Evolutionary conservation across 1,140 invertebrate species (phyloP), one percentile per base, ranked within the genome.

Genomic region (Frieseomelitta varia): DNA sequence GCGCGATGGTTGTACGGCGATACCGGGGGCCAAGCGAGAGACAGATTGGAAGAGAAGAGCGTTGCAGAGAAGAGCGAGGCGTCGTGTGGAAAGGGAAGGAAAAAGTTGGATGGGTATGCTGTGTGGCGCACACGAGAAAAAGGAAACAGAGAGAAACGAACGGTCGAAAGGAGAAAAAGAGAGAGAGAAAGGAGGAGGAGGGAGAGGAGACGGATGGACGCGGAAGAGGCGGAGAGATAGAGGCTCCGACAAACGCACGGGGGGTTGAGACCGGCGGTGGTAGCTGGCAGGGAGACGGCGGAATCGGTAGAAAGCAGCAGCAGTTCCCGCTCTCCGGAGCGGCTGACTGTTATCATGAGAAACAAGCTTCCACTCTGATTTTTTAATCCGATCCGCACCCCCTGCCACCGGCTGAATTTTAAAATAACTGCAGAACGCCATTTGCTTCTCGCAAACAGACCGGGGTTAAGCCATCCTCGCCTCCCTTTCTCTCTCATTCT

Each of bases 351-450:
- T 95, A 95, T 95, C 94, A 94, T 93, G 94, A 94, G 94, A 94
- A 95, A 95, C 94, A 95, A 95, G 94, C 94, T 94, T 94, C 93
- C 94, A 94, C 94, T 95, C 94, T 94, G 94, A 95, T 95, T 95
- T 95, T 95, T 95, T 95, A 95, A 95, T 95, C 94, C 94, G 93
- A 93, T 94, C 92, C 91, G 88, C 87, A 72, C 88, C 88, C 82
- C 82, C 89, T 86, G 85, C 91, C 87, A 90, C 91, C 90, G 87
- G 87, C 88, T 93, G 94, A 95, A 94, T 95, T 94, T 94, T 94
- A 94, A 95, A 95, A 95, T 95, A 95, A 94, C 94, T 95, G 94
- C 94, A 93, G 93, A 94, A 94, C 93, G 93, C 94, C 94, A 95
- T 95, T 95, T 95, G 94, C 94, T 92, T 91, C 92, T 93, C 91